These are phyloP conservation scores for Elgonia sp. DNA, from an alignment of 2,888 invertebrate genomes.

Conservation along the genomic window DNA sequence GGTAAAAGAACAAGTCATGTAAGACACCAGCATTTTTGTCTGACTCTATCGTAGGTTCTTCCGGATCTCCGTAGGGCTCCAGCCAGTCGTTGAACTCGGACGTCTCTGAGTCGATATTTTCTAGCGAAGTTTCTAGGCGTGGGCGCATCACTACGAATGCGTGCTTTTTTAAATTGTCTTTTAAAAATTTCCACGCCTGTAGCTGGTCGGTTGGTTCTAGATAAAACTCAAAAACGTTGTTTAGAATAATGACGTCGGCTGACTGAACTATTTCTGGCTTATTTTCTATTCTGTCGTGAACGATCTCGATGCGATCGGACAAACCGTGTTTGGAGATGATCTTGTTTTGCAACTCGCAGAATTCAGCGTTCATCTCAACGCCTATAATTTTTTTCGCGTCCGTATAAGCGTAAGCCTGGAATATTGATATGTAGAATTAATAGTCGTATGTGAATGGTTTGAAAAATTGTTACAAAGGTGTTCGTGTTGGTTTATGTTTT, in stretches of 20 bases:
- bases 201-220: slow-evolving; percentile 88
- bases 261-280: slow-evolving; percentile 88
- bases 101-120: slow-evolving; percentile 87
- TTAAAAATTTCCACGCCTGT: slow-evolving; percentile 89
- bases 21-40: too few relatives aligned
- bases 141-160: slow-evolving; percentile 89
- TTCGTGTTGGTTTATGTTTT: neutral
- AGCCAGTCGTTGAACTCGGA: slow-evolving; percentile 87
- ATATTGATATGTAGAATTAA: slow-evolving; percentile 71
- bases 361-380: slow-evolving; percentile 91
- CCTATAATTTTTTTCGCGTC: slow-evolving; percentile 89
- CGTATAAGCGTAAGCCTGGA: slow-evolving; percentile 89
- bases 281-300: slow-evolving; percentile 89
- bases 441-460: slow-evolving; percentile 10
- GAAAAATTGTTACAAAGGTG: slow-evolving; percentile 11
- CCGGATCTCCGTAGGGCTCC: slow-evolving; percentile 77
- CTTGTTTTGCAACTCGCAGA: slow-evolving; percentile 89
- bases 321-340: slow-evolving; percentile 88
- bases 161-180: slow-evolving; percentile 88
- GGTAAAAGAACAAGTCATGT: too few relatives aligned
- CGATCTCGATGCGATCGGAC: slow-evolving; percentile 88
- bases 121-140: slow-evolving; percentile 88
- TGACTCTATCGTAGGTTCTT: too few relatives aligned
- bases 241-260: slow-evolving; percentile 89
- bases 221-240: slow-evolving; percentile 92